Evolutionary conservation across 2,113 vertebrate species (phyloP), one percentile per base, ranked within the genome.

Genomic region (Okapia johnstoni): DNA sequence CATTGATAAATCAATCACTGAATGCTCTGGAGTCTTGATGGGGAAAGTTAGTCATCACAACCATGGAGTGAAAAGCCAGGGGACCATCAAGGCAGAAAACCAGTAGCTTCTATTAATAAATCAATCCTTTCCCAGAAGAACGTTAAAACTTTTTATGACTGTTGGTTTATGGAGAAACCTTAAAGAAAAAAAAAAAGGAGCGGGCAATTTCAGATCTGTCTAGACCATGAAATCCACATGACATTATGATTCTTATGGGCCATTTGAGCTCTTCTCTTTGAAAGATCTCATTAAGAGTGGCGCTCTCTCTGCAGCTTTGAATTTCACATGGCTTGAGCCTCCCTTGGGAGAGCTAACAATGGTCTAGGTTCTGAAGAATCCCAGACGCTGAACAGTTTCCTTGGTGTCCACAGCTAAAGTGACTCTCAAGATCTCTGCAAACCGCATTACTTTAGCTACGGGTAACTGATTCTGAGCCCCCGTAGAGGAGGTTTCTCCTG

Each of bases 171-270:
- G 57, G 13, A 14, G 28, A 97, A 97, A 92, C 23, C 77, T 97
- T 94, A 97, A 97, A 98, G 85, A 50, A 83, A 88, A 83, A 85
- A 84, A 52, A 43, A 2, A 25, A 10, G 25, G 26, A 30, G 36
- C 13, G 12, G 76, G 21, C 90, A 89, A 94, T 96, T 98, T 98
- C 98, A 99, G 98, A 99, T 99, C 98, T 98, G 92, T 92, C 90
- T 97, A 84, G 97, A 98, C 98, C 99, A 98, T 99, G 98, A 99
- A 99, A 99, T 99, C 96, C 3, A 97, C 97, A 96, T 98, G 99
- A 98, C 98, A 97, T 99, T 98, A 98, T 98, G 98, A 98, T 98
- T 98, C 96, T 98, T 98, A 97, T 12, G 86, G 96, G 98, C 97
- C 95, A 92, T 98, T 98, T 98, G 98, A 98, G 88, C 70, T 97